Percentiles rank a stretch among this genome's conserved stretches.
These are phyloP conservation scores for Scolopax mira DNA, from an alignment of 2,113 vertebrate genomes.

Conservation along the genomic window DNA sequence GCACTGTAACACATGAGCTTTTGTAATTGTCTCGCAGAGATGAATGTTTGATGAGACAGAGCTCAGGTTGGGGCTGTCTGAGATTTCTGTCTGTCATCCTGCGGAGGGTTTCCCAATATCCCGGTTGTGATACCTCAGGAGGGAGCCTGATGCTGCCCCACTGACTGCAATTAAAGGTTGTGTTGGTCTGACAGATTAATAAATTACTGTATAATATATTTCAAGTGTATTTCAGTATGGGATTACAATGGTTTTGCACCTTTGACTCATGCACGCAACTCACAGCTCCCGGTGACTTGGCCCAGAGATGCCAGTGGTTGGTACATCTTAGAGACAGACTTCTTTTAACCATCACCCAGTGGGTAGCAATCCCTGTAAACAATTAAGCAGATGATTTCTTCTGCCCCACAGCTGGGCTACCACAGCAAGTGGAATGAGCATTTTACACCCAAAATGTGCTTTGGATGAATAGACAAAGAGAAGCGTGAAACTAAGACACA, in stretches of 20 bases:
- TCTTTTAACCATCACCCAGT: neutral
- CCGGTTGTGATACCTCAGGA: neutral
- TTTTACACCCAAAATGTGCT: neutral
- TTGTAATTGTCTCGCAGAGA: neutral
- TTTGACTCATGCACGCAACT: neutral
- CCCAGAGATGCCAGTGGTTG: neutral
- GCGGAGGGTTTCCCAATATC: neutral
- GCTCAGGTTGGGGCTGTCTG: neutral
- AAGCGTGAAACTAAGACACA: neutral
- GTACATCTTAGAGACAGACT: neutral
- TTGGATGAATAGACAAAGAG: neutral
- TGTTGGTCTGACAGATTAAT: neutral
- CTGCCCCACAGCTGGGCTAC: neutral
- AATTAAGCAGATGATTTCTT: neutral
- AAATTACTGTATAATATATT: neutral
- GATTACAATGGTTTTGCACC: neutral
- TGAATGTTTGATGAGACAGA: slow-evolving; percentile 18
- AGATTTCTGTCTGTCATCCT: neutral
- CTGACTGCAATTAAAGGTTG: neutral
- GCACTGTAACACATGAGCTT: slow-evolving; percentile 10
- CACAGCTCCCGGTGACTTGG: neutral
- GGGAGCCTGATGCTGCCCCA: neutral
- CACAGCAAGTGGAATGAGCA: neutral
- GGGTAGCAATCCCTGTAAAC: neutral
- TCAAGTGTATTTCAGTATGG: neutral